Base-by-base conservation (phyloP, 2,888 invertebrate genomes). In the Parapristionchus giblindavisi region DNA sequence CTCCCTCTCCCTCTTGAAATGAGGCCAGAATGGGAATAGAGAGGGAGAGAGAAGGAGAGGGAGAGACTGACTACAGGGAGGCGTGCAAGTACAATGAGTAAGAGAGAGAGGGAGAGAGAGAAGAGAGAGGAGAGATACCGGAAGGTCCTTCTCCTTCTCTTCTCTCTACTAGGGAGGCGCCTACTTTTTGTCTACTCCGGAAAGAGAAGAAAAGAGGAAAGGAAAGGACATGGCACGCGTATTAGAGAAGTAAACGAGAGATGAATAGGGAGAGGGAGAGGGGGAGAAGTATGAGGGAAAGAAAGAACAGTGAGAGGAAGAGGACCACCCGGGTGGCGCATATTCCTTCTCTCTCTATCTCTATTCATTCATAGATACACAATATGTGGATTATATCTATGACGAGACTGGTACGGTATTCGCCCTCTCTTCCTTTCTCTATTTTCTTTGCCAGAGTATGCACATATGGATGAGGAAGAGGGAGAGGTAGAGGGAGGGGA, bases 301-400 rank as follows among this genome's bases (percentile, higher is more conserved):
- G 48, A 21, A 32, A 51, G 65, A 32, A 17, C 38, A 24, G 48
- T 14, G 27, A 66, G 54, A 70, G n/a, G 54, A 24, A 34, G 38
- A 17, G 38, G 68, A 70, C 68, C 68, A 70, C 68, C 68, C 68
- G 68, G 68, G 34, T 70, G 68, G 68, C 68, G 68, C 68, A 52
- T 27, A 5, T 14, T 24, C 40, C 8, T n/a, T 29, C 8, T 61
- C 43, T 63, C 27, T 27, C 63, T 29, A 43, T 63, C 40, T 17
- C 40, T 38, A 43, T 63, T 8, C 27, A 32, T 24, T 17, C 63
- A 6, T 36, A 14, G 24, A 40, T 48, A 4, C 32, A 17, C 43
- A 17, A 24, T 40, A 40, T 63, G 27, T 27, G 43, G 36, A 40
- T 24, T n/a, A 27, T 38, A n/a, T n/a, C n/a, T n/a, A n/a, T 29